Evolutionary conservation across 2,888 invertebrate genomes (phyloP).

Genomic region (Lagria hirta): DNA sequence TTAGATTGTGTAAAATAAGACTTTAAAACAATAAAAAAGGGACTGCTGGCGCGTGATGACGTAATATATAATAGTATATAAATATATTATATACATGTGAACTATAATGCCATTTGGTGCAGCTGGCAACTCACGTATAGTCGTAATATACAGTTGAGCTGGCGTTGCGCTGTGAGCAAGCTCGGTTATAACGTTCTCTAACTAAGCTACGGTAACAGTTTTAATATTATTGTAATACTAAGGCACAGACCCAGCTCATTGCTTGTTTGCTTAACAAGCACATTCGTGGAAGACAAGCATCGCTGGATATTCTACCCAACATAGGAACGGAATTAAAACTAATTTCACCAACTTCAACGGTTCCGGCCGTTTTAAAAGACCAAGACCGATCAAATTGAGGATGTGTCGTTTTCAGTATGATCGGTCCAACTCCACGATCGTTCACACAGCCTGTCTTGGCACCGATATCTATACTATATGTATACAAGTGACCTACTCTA

Average conservation of each 20-base stretch:
- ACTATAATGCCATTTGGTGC: conserved; percentile 41
- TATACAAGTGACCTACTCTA: conserved; percentile 32
- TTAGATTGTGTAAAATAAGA: conserved; percentile 1
- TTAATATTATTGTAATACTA: conserved; percentile 57
- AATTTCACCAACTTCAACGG: conserved; percentile 31
- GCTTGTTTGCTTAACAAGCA: conserved; percentile 53
- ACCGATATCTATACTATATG: conserved; percentile 38
- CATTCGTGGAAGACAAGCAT: conserved; percentile 55
- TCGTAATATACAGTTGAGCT: conserved; percentile 40
- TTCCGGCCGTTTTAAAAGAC: conserved; percentile 4
- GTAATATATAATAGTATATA: conserved; percentile 42
- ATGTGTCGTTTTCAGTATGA: conserved; percentile 36
- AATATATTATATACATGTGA: conserved; percentile 44
- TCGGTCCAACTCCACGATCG: conserved; percentile 27
- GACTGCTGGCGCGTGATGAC: conserved; percentile 24
- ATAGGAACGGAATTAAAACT: conserved; percentile 52
- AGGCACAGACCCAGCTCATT: conserved; percentile 57
- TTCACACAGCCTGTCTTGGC: conserved; percentile 45
- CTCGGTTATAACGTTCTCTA: conserved; percentile 50
- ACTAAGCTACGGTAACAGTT: conserved; percentile 52
- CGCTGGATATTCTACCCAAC: conserved; percentile 55
- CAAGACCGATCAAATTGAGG: conserved; percentile 21
- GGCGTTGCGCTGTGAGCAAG: conserved; percentile 52
- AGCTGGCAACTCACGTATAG: conserved; percentile 39
- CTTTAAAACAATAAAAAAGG: conserved; percentile 7